Evolutionary conservation across 2,888 invertebrate species (phyloP), one percentile per base, ranked within the genome.

Genomic region (Drepanosiphum platanoidis): DNA sequence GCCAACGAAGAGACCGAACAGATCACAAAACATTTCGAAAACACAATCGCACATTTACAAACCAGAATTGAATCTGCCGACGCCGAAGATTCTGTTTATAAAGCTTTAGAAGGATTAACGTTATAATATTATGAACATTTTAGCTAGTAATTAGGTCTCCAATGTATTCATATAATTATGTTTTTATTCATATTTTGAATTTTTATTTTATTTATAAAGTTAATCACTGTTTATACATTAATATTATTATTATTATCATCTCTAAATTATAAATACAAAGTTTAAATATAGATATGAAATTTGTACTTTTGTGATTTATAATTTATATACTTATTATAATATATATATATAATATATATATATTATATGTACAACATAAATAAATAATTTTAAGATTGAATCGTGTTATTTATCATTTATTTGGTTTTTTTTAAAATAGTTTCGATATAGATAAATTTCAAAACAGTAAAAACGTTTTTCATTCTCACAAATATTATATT

Each of bases 1-100:
- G 94, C 95, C 77, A 96, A 95, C 30, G 97, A 98, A 88, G 99
- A 99, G 90, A 96, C 97, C 46, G 98, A 99, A 89, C 97, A 98
- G 91, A 97, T 99, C 88, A 95, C 95, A 87, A 96, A 96, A 89
- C 98, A 98, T 90, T 97, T 98, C 90, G 95, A 95, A 88, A 97
- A 97, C 89, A 97, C 96, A 0, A 90, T 96, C 88, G 94, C 95
- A 87, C 96, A 96, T 89, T 91, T 97, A 88, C 93, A 93, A 89
- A 93, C 93, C 88, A 91, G 94, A 88, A 90, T 92, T 90, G 94
- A 94, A 88, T 92, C 92, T 78, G 92, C 94, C 0, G 93, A 93
- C 30, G 39, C 36, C 58, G 84, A 68, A 42, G 81, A 84, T 77
- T 84, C 84, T 11, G 52, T 84, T 70, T 84, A 77, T 36, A 84